Evolutionary conservation across 2,888 invertebrate species (phyloP).

Genomic region (Caenorhabditis wallacei): DNA sequence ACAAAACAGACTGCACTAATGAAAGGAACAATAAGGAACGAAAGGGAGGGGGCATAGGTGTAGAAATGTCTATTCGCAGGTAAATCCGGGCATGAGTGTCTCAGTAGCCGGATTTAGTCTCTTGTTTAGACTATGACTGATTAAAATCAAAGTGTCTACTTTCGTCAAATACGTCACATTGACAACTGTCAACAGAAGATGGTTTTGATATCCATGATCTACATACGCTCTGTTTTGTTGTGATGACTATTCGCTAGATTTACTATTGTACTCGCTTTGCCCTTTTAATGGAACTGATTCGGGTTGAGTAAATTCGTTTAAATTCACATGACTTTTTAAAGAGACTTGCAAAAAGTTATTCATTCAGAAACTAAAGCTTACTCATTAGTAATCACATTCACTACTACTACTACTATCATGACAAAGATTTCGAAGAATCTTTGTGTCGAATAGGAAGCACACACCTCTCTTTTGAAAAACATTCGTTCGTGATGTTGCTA

Average conservation of each 20-base stretch:
- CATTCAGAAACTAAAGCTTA: conserved; percentile 29
- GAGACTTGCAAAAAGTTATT: conserved; percentile 36
- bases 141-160: not conserved
- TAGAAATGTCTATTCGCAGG: conserved; percentile 17
- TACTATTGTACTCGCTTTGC: conserved; percentile 22
- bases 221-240: not conserved
- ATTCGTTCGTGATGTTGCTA: conserved; percentile 33
- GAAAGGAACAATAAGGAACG: conserved; percentile 37
- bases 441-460: conserved; percentile 18
- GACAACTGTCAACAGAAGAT: not conserved
- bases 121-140: conserved; percentile 2
- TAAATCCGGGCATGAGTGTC: conserved; percentile 49
- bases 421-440: conserved; percentile 16
- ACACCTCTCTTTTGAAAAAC: not conserved
- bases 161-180: conserved; percentile 17
- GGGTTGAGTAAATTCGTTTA: conserved; percentile 26
- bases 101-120: conserved; percentile 14
- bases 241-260: not conserved
- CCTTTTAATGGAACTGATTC: conserved; percentile 30
- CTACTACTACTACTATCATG: conserved; percentile 25
- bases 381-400: conserved; percentile 41
- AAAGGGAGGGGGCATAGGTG: not conserved
- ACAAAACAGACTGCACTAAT: conserved; percentile 60
- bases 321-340: conserved; percentile 43
- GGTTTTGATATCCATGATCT: not conserved